Evolutionary conservation across 2,888 invertebrate genomes (phyloP).

Genomic region (Tenthredo distinguenda): DNA sequence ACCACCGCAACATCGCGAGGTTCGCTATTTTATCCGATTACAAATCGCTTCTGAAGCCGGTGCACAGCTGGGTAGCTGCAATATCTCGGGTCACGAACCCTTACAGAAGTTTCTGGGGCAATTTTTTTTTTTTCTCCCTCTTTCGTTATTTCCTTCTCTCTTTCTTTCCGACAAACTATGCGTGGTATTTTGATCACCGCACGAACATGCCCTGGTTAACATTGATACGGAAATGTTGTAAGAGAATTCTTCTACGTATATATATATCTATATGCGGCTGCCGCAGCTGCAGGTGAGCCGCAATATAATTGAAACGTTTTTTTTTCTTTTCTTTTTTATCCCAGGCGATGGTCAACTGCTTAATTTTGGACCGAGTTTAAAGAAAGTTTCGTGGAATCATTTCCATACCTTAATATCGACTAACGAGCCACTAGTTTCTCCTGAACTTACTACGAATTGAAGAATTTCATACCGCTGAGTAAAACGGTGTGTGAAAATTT

Average conservation of each 20-base stretch:
- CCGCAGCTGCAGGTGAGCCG: conserved; percentile 7
- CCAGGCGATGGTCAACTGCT: neutral
- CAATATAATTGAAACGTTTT: conserved; percentile 20
- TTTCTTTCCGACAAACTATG: conserved; percentile 23
- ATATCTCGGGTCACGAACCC: conserved; percentile 33
- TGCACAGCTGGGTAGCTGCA: conserved; percentile 26
- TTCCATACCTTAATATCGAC: neutral
- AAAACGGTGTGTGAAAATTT: neutral
- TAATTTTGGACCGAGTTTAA: neutral
- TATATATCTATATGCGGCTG: neutral
- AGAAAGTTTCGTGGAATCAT: neutral
- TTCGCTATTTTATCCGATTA: conserved; percentile 32
- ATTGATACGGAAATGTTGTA: conserved; percentile 19
- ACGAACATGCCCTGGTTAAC: conserved; percentile 9
- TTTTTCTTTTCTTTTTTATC: neutral
- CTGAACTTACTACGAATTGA: neutral
- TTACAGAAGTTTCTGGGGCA: conserved; percentile 14
- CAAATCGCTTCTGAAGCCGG: conserved; percentile 24
- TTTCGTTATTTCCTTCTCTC: neutral
- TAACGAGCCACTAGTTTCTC: neutral
- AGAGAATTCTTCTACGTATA: neutral
- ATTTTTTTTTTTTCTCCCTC: conserved; percentile 44
- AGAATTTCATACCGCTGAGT: neutral
- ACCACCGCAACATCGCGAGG: conserved; percentile 40
- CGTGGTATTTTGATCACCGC: conserved; percentile 14